Conservation (phyloP, 2,797 vertebrate genomes). For the Anguilla anguilla region DNA sequence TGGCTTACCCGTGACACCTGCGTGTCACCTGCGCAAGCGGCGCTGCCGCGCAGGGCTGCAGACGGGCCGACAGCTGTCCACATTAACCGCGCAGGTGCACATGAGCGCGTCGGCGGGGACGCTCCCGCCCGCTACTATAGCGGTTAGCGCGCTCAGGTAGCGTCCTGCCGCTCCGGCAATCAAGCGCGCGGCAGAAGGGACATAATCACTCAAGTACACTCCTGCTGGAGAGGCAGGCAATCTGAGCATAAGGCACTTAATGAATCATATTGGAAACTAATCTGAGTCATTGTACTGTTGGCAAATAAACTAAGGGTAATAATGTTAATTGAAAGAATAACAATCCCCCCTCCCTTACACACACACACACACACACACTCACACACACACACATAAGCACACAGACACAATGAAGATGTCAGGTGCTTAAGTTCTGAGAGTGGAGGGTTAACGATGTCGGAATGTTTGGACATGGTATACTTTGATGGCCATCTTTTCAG, state of each 20-base stretch:
- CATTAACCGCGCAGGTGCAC: conserved; percentile 8
- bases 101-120: background rate
- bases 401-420: background rate
- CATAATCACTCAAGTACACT: background rate
- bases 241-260: conserved; percentile 4
- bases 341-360: background rate
- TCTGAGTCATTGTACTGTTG: conserved; percentile 8
- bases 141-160: background rate
- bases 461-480: background rate
- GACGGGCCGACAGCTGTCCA: conserved; percentile 6
- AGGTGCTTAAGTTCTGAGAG: background rate
- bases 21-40: background rate
- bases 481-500: background rate
- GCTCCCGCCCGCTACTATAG: background rate
- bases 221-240: background rate
- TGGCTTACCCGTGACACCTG: background rate
- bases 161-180: background rate
- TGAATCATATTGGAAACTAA: conserved; percentile 14
- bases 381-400: too few species aligned
- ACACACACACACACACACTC: too few species aligned
- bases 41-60: background rate
- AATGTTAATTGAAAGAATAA: conserved; percentile 11
- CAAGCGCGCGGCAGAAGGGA: background rate
- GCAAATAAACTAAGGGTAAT: background rate
- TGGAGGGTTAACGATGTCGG: background rate